Conservation (phyloP, 2,888 invertebrate species). For the Habrosyne pyritoides region DNA sequence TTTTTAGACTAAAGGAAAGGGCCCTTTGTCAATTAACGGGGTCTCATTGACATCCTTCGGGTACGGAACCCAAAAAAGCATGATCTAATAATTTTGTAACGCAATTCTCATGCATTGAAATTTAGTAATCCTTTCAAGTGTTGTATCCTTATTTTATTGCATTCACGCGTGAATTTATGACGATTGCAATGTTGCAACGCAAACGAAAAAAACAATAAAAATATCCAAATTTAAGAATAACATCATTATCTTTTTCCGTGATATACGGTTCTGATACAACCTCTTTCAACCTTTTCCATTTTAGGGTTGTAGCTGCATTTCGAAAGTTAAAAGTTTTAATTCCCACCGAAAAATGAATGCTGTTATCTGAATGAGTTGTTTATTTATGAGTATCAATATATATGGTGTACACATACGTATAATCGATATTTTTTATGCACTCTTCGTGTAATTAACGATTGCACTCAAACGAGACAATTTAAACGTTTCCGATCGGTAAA, state of each 20-base stretch:
- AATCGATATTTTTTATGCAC: conserved; percentile 50
- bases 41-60: too few relatives aligned
- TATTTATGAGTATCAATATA: conserved; percentile 43
- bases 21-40: too few relatives aligned
- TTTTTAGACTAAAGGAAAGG: too few relatives aligned
- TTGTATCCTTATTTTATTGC: conserved; percentile 11
- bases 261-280: conserved; percentile 53
- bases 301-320: conserved; percentile 43
- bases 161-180: conserved; percentile 26
- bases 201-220: conserved; percentile 41
- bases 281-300: conserved; percentile 51
- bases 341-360: conserved; percentile 26
- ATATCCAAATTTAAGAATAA: conserved; percentile 40
- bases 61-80: neutral
- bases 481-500: conserved; percentile 62
- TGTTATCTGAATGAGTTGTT: conserved; percentile 46
- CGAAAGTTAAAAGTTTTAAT: conserved; percentile 34
- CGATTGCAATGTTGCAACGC: conserved; percentile 33
- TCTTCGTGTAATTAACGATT: conserved; percentile 55
- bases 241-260: conserved; percentile 50
- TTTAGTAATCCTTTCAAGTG: neutral
- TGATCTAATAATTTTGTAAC: neutral
- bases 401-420: conserved; percentile 41
- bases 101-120: neutral
- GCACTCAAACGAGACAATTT: conserved; percentile 57